Evolutionary conservation across 2,113 vertebrate species (phyloP), one percentile per base, ranked within the genome.

Genomic region (Barnardius zonarius): DNA sequence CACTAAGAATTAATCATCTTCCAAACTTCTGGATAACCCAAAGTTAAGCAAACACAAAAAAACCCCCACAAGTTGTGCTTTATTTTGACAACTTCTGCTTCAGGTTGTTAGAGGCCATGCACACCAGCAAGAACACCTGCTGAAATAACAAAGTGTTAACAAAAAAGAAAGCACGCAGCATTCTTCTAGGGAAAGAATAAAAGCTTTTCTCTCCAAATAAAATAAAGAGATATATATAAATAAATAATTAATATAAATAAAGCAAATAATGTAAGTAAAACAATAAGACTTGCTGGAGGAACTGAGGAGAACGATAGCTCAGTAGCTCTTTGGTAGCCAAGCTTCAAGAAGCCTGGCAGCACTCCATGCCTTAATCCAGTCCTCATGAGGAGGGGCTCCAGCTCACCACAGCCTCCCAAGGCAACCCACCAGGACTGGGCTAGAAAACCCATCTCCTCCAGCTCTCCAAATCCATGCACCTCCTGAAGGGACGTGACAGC

Each of bases 361-460:
- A 6, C 69, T n/a, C 64, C 8, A 37, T 2, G n/a, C n/a, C 86
- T 37, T 17, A 3, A 44, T 9, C 13, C 6, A 2, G 23, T 17
- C 43, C 75, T n/a, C 46, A 1, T 3, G 1, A 4, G 9, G 41
- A 43, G 6, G 2, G 35, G 39, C 7, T 33, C 30, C 1, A 2
- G 48, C 80, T 61, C 52, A 13, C 1, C 4, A 1, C 70, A 79
- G 54, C 8, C 11, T 19, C 61, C 7, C 44, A 1, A 0, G 2
- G 25, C 22, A 22, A 25, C 55, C 49, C 19, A 55, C 6, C 46
- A 11, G 67, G 2, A 3, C 48, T 2, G 16, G 55, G 6, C 48
- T 3, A 10, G 37, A 22, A 27, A 33, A 43, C 13, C 7, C 43
- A 8, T 12, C 54, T 7, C 80, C 57, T 27, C 25, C 59, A 17